Percentiles rank a stretch among this genome's conserved stretches.
phyloP scores from a whole-genome alignment of 1,140 invertebrate species.

The Bombus confusus region DNA sequence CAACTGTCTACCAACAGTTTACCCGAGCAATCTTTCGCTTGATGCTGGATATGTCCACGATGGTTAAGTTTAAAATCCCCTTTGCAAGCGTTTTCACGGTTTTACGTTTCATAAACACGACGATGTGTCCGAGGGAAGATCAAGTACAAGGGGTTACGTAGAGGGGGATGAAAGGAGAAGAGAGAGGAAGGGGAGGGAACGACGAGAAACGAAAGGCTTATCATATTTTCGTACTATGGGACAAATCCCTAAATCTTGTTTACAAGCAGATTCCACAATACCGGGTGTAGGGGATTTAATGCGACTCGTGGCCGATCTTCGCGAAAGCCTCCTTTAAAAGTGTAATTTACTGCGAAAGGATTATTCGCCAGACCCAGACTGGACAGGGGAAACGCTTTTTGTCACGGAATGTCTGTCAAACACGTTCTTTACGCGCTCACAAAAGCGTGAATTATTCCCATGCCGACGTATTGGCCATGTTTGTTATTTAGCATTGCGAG shows the following conservation, averaged over 20 bases:
- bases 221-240: slow-evolving; percentile 71
- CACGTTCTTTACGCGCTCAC: slow-evolving; percentile 63
- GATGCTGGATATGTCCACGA: neutral
- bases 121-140: slow-evolving; percentile 4
- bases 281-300: slow-evolving; percentile 70
- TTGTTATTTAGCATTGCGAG: neutral
- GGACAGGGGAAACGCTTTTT: slow-evolving; percentile 55
- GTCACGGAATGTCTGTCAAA: slow-evolving; percentile 66
- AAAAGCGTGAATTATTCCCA: slow-evolving; percentile 63
- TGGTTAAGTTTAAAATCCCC: slow-evolving; percentile 77
- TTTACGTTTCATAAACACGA: slow-evolving; percentile 82
- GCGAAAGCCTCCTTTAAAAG: slow-evolving; percentile 71
- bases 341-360: slow-evolving; percentile 78
- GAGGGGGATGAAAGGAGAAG: neutral
- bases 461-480: neutral
- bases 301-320: slow-evolving; percentile 63
- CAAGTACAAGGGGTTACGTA: neutral
- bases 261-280: slow-evolving; percentile 77
- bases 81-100: slow-evolving; percentile 82
- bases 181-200: slow-evolving; percentile 27
- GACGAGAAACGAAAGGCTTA: slow-evolving; percentile 71
- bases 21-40: neutral
- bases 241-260: slow-evolving; percentile 80
- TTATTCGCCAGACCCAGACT: slow-evolving; percentile 66
- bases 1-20: slow-evolving; percentile 2